Percentiles rank a stretch among this genome's conserved stretches.
phyloP scores from a whole-genome alignment of 1,140 invertebrate genomes.

The Eurosta solidaginis region DNA sequence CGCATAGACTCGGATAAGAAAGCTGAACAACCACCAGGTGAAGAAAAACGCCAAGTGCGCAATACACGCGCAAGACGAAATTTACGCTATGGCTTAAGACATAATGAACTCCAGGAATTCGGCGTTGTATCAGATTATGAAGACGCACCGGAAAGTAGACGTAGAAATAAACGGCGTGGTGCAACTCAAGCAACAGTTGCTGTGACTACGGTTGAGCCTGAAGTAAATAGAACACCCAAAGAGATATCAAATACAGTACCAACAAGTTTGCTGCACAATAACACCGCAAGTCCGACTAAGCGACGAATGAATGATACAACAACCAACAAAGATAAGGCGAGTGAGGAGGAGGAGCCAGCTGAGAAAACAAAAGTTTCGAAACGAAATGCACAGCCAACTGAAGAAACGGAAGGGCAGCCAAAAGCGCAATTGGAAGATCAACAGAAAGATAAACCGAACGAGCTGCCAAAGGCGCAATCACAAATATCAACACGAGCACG shows the following conservation, averaged over 20 bases:
- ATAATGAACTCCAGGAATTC: neutral
- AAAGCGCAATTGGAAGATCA: neutral
- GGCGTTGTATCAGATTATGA: neutral
- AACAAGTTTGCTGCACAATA: neutral
- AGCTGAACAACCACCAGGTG: neutral
- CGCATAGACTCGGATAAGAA: constrained; percentile 34
- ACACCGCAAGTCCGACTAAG: neutral
- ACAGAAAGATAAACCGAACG: neutral
- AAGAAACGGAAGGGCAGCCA: neutral
- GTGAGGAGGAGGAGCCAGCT: neutral
- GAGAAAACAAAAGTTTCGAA: neutral
- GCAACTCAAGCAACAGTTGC: neutral
- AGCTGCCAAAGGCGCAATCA: neutral
- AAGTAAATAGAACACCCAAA: neutral
- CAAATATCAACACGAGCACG: neutral
- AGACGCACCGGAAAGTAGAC: neutral
- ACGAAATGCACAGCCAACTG: too few species aligned
- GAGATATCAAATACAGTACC: neutral
- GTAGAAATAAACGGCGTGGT: constrained; percentile 19
- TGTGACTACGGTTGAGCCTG: neutral
- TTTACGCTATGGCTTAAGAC: constrained; percentile 23
- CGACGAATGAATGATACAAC: neutral
- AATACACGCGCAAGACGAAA: constrained; percentile 35
- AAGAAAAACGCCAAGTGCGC: neutral
- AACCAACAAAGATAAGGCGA: neutral